phyloP scores from a whole-genome alignment of 2,888 invertebrate species.

The Xanthia icteritia region DNA sequence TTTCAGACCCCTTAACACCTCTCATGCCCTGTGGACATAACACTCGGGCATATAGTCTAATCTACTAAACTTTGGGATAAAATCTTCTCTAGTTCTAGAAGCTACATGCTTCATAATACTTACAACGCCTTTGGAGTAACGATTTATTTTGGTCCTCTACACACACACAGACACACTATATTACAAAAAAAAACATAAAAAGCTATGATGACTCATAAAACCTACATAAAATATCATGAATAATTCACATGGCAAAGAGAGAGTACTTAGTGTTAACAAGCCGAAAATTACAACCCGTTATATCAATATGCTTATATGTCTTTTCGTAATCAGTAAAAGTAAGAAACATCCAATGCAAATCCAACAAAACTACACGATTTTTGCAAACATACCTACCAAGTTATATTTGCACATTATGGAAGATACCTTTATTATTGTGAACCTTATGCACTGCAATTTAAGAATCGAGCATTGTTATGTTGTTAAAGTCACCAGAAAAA shows the following conservation, averaged over 20 bases:
- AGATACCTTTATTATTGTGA: background rate
- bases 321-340: constrained; percentile 63
- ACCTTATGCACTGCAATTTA: background rate
- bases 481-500: background rate
- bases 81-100: background rate
- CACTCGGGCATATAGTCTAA: background rate
- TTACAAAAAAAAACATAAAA: constrained; percentile 9
- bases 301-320: constrained; percentile 34
- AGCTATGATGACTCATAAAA: constrained; percentile 26
- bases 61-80: background rate
- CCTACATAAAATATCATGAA: constrained; percentile 8
- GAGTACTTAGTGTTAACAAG: constrained; percentile 44
- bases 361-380: constrained; percentile 31
- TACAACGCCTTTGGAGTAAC: background rate
- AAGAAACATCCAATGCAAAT: constrained; percentile 42
- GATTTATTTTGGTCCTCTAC: background rate
- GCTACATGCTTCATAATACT: background rate
- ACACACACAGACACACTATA: background rate
- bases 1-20: too few species aligned
- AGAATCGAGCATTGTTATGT: background rate
- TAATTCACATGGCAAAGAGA: constrained; percentile 46
- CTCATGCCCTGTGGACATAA: too few species aligned
- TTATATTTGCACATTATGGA: constrained; percentile 6
- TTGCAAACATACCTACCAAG: constrained; percentile 14
- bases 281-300: constrained; percentile 27